Conservation (phyloP, 1,140 invertebrate species). For the Aphaenogaster rudis region DNA sequence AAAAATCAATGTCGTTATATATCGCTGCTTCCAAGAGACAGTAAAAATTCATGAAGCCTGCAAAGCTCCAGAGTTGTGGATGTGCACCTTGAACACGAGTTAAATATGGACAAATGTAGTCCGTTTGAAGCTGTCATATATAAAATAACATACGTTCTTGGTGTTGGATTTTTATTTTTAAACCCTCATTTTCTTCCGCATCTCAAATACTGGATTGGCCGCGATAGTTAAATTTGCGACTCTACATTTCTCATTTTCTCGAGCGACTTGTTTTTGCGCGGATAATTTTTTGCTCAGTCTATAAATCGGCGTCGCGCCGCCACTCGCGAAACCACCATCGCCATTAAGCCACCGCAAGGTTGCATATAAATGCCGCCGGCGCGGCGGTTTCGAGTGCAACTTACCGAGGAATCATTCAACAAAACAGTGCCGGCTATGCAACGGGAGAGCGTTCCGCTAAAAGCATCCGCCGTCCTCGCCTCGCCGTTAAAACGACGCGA, state of each 20-base stretch:
- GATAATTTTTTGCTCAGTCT: slow-evolving; percentile 2
- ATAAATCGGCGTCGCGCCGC: slow-evolving; percentile 19
- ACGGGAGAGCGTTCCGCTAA: slow-evolving; percentile 9
- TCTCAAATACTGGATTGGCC: neutral
- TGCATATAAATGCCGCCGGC: slow-evolving; percentile 41
- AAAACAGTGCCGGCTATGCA: slow-evolving; percentile 31
- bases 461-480: slow-evolving; percentile 6
- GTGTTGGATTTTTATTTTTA: too few species aligned
- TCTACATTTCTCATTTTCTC: slow-evolving; percentile 15
- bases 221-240: neutral
- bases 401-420: slow-evolving; percentile 38
- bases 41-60: slow-evolving; percentile 13
- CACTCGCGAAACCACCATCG: slow-evolving; percentile 30
- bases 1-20: slow-evolving; percentile 27
- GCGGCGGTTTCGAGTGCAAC: slow-evolving; percentile 35
- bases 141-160: neutral
- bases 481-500: slow-evolving; percentile 38
- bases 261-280: slow-evolving; percentile 5
- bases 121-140: neutral
- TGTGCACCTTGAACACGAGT: neutral
- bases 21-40: neutral
- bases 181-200: neutral
- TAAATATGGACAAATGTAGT: neutral
- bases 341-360: slow-evolving; percentile 45
- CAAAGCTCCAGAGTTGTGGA: neutral